These are phyloP conservation scores for Anolis sagrei DNA, from an alignment of 2,113 vertebrate genomes.

Conservation along the genomic window DNA sequence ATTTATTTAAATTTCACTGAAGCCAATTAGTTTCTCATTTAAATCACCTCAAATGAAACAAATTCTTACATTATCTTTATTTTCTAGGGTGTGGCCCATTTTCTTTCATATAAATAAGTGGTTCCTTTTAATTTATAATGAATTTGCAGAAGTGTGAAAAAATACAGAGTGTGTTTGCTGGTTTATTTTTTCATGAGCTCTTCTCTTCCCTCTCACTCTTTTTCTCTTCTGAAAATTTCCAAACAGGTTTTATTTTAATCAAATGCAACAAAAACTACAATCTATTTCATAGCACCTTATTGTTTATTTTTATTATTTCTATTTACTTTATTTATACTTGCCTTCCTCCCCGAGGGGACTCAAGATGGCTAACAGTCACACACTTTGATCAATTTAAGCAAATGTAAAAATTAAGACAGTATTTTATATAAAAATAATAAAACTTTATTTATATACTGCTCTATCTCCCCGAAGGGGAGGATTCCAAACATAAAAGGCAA, in stretches of 20 bases:
- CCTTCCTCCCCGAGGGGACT: no score
- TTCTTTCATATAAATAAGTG: background rate
- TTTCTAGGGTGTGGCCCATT: background rate
- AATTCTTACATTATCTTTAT: background rate
- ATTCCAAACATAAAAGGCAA: no score
- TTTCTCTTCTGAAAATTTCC: background rate
- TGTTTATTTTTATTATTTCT: no score
- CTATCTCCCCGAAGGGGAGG: no score
- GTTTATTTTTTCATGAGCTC: background rate
- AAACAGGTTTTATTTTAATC: background rate
- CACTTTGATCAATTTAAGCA: no score
- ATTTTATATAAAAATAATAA: no score
- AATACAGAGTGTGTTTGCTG: background rate
- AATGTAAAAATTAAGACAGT: no score
- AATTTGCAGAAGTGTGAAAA: background rate
- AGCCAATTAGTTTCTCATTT: background rate
- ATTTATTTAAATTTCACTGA: background rate
- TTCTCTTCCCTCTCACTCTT: background rate
- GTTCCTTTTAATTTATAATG: background rate
- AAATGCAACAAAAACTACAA: background rate
- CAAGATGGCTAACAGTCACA: no score
- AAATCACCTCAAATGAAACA: background rate
- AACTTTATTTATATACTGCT: no score
- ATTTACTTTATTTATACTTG: no score
- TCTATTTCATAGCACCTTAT: no score